These are phyloP conservation scores for Neotoxoptera formosana DNA, from an alignment of 1,140 invertebrate genomes.

Conservation along the genomic window DNA sequence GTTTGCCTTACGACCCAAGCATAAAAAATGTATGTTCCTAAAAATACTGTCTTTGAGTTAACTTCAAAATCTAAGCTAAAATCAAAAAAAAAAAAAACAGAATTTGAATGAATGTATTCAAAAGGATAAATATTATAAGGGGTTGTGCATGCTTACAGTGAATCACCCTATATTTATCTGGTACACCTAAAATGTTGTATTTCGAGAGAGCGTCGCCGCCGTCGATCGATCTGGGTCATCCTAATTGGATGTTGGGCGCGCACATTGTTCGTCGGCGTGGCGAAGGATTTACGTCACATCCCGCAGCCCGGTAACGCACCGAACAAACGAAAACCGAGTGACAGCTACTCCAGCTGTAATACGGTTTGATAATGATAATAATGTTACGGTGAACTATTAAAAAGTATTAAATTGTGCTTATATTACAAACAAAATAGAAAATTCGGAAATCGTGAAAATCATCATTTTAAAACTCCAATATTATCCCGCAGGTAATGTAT, in stretches of 20 bases:
- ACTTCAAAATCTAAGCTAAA: background rate
- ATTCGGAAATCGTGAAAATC: background rate
- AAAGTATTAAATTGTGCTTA: background rate
- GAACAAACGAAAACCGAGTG: background rate
- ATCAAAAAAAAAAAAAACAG: too few species aligned
- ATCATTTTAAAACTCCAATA: background rate
- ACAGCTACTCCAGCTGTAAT: background rate
- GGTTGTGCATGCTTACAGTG: background rate
- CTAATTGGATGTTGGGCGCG: constrained; percentile 4
- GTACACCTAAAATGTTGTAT: background rate
- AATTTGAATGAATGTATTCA: background rate
- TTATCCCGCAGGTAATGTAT: background rate
- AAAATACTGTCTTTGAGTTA: background rate
- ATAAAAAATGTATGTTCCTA: background rate
- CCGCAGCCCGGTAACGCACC: constrained; percentile 1
- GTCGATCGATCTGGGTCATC: constrained; percentile 44
- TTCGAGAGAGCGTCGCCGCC: background rate
- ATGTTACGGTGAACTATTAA: background rate
- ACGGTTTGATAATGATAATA: background rate
- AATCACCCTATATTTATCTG: background rate
- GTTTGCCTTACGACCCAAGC: too few species aligned
- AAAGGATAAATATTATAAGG: too few species aligned
- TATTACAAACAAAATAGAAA: background rate
- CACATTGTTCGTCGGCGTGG: background rate
- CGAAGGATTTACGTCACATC: background rate